Conservation (phyloP, 2,113 vertebrate species). For the Embiotoca jacksoni region DNA sequence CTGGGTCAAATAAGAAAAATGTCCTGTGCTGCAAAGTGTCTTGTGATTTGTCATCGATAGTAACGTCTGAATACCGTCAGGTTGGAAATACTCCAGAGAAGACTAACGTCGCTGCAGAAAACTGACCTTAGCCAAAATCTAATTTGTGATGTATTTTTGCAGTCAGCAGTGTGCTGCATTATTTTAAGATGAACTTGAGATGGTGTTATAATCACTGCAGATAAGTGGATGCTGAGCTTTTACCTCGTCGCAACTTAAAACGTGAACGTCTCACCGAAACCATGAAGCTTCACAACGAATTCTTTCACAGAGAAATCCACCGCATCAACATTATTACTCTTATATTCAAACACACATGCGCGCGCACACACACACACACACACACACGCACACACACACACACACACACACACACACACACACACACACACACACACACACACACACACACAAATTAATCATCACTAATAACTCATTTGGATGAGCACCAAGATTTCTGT, state of each 20-base stretch:
- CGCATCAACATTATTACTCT: background rate
- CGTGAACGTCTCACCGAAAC: slow-evolving; percentile 17
- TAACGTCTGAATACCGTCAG: slow-evolving; percentile 31
- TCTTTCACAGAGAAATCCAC: background rate
- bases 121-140: slow-evolving; percentile 46
- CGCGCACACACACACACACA: background rate
- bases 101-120: slow-evolving; percentile 1
- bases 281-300: slow-evolving; percentile 11
- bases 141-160: slow-evolving; percentile 52
- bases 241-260: slow-evolving; percentile 25
- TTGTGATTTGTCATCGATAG: slow-evolving; percentile 2
- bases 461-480: slow-evolving; percentile 62
- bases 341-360: background rate
- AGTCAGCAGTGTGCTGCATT: slow-evolving; percentile 36
- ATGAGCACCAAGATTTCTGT: slow-evolving; percentile 56
- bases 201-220: slow-evolving; percentile 46
- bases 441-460: slow-evolving; percentile 27
- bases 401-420: no score
- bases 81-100: slow-evolving; percentile 6
- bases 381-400: background rate
- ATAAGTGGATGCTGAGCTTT: slow-evolving; percentile 38
- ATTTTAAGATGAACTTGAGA: slow-evolving; percentile 60
- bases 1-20: slow-evolving; percentile 1
- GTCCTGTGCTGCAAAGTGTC: background rate
- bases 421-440: background rate